These are phyloP conservation scores for Phaetusa simplex DNA, from an alignment of 2,113 vertebrate species.

Conservation along the genomic window DNA sequence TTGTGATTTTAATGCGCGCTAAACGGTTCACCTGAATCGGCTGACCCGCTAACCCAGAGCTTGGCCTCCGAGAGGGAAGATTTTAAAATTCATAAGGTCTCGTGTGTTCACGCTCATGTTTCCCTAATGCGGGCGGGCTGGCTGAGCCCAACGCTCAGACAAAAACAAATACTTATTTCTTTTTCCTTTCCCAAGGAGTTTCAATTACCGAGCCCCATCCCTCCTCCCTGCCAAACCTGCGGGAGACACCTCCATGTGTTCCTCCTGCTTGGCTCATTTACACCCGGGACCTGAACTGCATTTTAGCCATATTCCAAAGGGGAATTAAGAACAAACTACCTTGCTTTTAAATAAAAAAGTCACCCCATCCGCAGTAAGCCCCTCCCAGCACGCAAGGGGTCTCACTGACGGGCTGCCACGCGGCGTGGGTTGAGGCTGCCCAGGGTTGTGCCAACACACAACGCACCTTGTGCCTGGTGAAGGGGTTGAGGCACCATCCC, in stretches of 20 bases:
- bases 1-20: neutral
- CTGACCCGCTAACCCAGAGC: neutral
- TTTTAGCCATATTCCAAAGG: neutral
- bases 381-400: neutral
- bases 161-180: neutral
- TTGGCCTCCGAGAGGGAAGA: neutral
- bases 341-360: neutral
- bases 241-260: accelerated
- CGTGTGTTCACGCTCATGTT: accelerated
- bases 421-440: accelerated
- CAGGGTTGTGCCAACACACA: neutral
- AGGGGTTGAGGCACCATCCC: no score
- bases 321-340: accelerated
- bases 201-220: neutral
- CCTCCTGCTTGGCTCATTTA: neutral
- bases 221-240: neutral
- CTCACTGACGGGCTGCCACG: accelerated
- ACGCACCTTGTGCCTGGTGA: no score
- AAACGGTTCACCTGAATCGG: neutral
- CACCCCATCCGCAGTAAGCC: neutral
- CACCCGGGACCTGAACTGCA: accelerated
- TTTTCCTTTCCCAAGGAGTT: neutral
- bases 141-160: neutral
- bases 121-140: neutral
- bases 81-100: slow-evolving; percentile 37